Evolutionary conservation across 2,888 invertebrate species (phyloP).

Genomic region (Notodonta dromedarius): DNA sequence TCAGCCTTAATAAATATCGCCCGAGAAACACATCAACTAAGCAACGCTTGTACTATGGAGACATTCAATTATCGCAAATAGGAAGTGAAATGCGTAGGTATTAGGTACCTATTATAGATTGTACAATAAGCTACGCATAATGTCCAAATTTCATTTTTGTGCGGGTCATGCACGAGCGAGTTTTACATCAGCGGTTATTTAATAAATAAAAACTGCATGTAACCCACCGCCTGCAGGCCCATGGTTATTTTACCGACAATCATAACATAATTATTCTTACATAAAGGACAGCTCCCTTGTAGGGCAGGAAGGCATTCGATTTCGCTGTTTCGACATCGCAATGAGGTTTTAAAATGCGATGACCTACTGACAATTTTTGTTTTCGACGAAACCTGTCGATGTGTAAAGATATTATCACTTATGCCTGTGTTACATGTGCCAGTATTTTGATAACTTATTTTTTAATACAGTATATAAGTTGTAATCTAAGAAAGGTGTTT

Average conservation of each 20-base stretch:
- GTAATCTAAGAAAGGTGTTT: too few relatives aligned
- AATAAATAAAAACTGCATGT: slow-evolving; percentile 23
- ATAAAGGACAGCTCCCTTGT: slow-evolving; percentile 36
- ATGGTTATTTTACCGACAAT: slow-evolving; percentile 23
- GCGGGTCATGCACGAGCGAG: slow-evolving; percentile 38
- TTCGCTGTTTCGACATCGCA: slow-evolving; percentile 29
- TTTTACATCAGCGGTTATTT: slow-evolving; percentile 29
- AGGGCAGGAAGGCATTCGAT: slow-evolving; percentile 36
- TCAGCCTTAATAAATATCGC: too few relatives aligned
- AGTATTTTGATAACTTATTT: too few relatives aligned
- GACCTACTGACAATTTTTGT: slow-evolving; percentile 2
- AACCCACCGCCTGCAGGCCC: slow-evolving; percentile 2
- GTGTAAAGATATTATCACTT: not conserved
- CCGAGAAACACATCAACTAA: too few relatives aligned
- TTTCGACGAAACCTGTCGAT: not conserved
- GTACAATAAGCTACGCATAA: slow-evolving; percentile 12
- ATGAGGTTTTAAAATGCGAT: not conserved
- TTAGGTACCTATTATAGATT: not conserved
- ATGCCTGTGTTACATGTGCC: too few relatives aligned
- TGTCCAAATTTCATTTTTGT: slow-evolving; percentile 31
- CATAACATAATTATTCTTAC: slow-evolving; percentile 36
- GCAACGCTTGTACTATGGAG: too few relatives aligned
- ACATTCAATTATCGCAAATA: not conserved
- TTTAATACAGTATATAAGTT: too few relatives aligned
- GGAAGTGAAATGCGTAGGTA: slow-evolving; percentile 9